These are phyloP conservation scores for Gadopsis bispinosus DNA, from an alignment of 2,797 vertebrate genomes.

Conservation along the genomic window DNA sequence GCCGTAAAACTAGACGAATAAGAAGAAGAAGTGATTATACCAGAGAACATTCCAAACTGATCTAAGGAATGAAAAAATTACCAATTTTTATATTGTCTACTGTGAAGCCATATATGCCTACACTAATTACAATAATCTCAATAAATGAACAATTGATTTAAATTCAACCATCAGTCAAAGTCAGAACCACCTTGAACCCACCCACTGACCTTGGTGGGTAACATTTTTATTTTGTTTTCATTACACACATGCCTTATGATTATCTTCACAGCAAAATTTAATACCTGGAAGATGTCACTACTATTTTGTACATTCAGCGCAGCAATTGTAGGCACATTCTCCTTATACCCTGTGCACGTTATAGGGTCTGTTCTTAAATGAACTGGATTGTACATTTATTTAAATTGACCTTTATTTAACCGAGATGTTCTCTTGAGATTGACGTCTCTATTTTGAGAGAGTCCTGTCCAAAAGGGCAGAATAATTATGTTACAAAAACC, in stretches of 20 bases:
- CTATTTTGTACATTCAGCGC: not conserved
- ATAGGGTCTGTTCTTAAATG: not conserved
- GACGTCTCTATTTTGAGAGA: not conserved
- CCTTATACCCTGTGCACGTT: not conserved
- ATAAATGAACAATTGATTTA: not conserved
- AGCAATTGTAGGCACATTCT: not conserved
- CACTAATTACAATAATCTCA: no score
- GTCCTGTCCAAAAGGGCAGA: not conserved
- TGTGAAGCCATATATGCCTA: not conserved
- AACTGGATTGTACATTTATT: not conserved
- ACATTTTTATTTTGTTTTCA: not conserved
- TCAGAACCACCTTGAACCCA: not conserved
- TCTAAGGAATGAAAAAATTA: not conserved
- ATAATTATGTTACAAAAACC: not conserved
- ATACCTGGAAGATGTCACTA: not conserved
- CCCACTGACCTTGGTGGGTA: not conserved
- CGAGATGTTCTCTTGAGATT: not conserved
- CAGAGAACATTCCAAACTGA: not conserved
- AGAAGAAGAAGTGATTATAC: not conserved
- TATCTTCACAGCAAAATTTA: not conserved
- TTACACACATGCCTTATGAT: not conserved
- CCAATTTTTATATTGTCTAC: not conserved
- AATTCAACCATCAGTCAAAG: not conserved
- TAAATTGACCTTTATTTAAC: conserved; percentile 4
- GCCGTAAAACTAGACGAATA: no score